A percentile compares a stretch with the other conserved stretches of the same genome.
phyloP scores from a whole-genome alignment of 2,888 invertebrate species.

The Pristionchus japonicus region DNA sequence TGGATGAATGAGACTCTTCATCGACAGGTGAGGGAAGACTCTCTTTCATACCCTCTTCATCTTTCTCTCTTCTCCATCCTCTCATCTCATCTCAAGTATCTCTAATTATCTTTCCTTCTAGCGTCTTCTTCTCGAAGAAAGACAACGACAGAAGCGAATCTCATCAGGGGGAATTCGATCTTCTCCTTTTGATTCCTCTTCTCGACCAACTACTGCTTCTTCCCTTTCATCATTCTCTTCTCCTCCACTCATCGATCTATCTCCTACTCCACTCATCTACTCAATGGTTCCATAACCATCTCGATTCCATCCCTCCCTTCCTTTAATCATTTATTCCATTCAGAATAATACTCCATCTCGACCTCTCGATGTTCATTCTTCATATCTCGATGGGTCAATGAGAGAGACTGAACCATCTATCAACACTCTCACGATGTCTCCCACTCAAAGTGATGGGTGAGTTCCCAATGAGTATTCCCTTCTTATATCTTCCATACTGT shows the following conservation, averaged over 20 bases:
- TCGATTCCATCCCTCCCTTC: too few relatives aligned
- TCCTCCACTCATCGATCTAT: conserved; percentile 27
- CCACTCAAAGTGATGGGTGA: conserved; percentile 8
- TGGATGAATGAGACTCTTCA: conserved; percentile 43
- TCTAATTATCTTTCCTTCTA: conserved; percentile 52
- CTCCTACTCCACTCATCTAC: not conserved
- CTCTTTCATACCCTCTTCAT: not conserved
- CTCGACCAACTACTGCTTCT: not conserved
- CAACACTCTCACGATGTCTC: conserved; percentile 1
- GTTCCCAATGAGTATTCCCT: too few relatives aligned
- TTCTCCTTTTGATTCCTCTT: conserved; percentile 44
- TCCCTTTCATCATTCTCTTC: not conserved
- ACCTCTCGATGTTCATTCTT: not conserved
- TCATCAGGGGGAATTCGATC: conserved; percentile 54
- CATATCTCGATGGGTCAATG: not conserved
- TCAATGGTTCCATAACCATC: not conserved
- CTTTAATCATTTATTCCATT: not conserved
- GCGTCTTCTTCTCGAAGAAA: conserved; percentile 72
- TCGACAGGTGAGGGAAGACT: conserved; percentile 30
- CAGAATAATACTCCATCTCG: not conserved
- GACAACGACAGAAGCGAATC: conserved; percentile 67
- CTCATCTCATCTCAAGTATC: not conserved
- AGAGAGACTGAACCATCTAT: not conserved
- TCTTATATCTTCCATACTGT: not conserved
- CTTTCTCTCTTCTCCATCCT: not conserved